Conservation (phyloP, 2,113 vertebrate genomes). For the Electrona antarctica region DNA sequence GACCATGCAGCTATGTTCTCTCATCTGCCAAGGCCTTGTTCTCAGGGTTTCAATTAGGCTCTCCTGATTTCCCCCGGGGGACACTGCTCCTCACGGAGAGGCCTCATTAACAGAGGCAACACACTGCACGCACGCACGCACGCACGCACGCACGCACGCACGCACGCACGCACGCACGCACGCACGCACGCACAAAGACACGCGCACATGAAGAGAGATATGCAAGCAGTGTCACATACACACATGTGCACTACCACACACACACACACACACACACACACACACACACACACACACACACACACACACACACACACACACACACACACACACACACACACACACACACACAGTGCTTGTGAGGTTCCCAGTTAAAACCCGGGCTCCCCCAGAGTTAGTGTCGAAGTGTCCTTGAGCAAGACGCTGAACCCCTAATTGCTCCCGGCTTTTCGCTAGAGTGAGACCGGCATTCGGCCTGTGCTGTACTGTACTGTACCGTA, state of each 20-base stretch:
- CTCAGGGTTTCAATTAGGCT: constrained; percentile 78
- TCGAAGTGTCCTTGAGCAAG: no score
- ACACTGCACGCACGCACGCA: no score
- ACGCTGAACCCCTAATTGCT: no score
- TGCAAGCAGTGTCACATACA: no score
- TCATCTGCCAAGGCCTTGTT: constrained; percentile 73
- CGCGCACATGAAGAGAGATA: no score
- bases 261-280: constrained; percentile 16
- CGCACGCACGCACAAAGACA: constrained; percentile 8
- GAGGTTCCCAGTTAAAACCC: no score
- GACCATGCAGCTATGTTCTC: constrained; percentile 64
- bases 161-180: neutral
- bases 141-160: no score
- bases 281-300: constrained; percentile 8
- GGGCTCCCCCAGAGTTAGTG: no score
- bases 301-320: neutral
- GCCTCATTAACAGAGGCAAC: constrained; percentile 77
- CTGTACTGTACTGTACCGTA: no score
- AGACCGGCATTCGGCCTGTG: no score
- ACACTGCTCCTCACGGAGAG: constrained; percentile 64
- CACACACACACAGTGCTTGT: constrained; percentile 33
- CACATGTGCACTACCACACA: no score
- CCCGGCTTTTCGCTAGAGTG: no score
- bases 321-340: constrained; percentile 1
- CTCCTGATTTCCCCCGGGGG: constrained; percentile 77